These are phyloP conservation scores for Labeo calbasu DNA, from an alignment of 2,797 vertebrate species.

Conservation along the genomic window DNA sequence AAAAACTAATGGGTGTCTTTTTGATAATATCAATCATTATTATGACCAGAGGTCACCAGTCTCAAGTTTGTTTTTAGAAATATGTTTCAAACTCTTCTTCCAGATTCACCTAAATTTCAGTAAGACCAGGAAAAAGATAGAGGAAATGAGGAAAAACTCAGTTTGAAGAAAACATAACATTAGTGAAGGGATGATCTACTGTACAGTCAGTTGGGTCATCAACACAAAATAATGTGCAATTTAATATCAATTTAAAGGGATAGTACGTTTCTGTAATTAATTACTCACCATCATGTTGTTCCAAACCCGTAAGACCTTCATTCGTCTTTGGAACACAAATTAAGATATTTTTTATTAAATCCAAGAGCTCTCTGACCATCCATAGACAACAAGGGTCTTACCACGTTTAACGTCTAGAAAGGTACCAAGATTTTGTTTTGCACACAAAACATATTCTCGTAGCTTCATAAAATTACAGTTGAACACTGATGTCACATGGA, in stretches of 20 bases:
- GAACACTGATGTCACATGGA: too few species aligned
- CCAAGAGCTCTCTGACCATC: too few species aligned
- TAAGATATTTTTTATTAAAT: too few species aligned
- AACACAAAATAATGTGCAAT: slow-evolving; percentile 3
- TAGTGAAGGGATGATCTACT: neutral
- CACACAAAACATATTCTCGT: too few species aligned
- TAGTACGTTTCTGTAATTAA: too few species aligned
- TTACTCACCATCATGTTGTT: too few species aligned
- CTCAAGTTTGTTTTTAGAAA: neutral
- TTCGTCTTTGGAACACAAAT: too few species aligned
- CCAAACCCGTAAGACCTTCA: too few species aligned
- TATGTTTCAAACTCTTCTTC: neutral
- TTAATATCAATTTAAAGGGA: neutral
- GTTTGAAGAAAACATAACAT: neutral
- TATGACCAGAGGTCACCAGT: neutral
- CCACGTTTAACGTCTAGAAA: too few species aligned
- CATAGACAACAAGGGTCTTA: too few species aligned
- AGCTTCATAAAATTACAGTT: too few species aligned
- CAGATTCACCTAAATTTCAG: neutral
- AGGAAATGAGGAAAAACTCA: neutral
- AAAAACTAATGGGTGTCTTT: neutral
- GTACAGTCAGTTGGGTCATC: neutral
- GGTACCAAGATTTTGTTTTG: too few species aligned
- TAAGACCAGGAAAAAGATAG: neutral
- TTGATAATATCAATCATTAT: neutral